Evolutionary conservation across 2,888 invertebrate genomes (phyloP).

Genomic region (Spilosoma lubricipeda): DNA sequence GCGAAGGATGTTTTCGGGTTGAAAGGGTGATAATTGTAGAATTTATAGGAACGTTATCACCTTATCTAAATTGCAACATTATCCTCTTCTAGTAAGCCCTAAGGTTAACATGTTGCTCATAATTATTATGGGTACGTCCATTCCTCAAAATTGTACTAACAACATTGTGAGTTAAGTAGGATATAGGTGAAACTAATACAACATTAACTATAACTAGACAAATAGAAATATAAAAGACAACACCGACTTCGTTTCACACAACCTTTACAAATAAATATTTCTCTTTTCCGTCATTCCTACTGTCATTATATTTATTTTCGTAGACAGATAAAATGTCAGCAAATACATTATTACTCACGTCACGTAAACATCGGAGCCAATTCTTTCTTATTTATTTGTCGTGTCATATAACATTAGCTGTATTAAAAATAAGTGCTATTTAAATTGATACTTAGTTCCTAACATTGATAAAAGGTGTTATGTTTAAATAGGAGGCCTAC

Average conservation of each 20-base stretch:
- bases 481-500: neutral
- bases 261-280: slow-evolving; percentile 16
- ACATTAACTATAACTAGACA: neutral
- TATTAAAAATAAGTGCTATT: slow-evolving; percentile 50
- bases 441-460: slow-evolving; percentile 39
- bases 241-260: neutral
- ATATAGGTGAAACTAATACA: neutral
- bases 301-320: slow-evolving; percentile 31
- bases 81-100: too few species aligned
- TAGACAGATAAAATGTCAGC: slow-evolving; percentile 36
- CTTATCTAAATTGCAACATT: too few species aligned
- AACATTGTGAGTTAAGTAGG: neutral
- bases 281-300: slow-evolving; percentile 8
- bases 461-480: slow-evolving; percentile 38
- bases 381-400: slow-evolving; percentile 44
- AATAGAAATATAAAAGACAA: slow-evolving; percentile 1
- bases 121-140: neutral
- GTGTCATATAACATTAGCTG: slow-evolving; percentile 45
- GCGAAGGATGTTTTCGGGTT: too few species aligned
- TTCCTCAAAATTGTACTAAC: neutral
- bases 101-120: too few species aligned
- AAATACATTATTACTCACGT: slow-evolving; percentile 33
- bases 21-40: too few species aligned
- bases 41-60: too few species aligned
- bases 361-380: slow-evolving; percentile 44